phyloP scores from a whole-genome alignment of 2,113 vertebrate genomes.

The Drymodes brunneopygia region DNA sequence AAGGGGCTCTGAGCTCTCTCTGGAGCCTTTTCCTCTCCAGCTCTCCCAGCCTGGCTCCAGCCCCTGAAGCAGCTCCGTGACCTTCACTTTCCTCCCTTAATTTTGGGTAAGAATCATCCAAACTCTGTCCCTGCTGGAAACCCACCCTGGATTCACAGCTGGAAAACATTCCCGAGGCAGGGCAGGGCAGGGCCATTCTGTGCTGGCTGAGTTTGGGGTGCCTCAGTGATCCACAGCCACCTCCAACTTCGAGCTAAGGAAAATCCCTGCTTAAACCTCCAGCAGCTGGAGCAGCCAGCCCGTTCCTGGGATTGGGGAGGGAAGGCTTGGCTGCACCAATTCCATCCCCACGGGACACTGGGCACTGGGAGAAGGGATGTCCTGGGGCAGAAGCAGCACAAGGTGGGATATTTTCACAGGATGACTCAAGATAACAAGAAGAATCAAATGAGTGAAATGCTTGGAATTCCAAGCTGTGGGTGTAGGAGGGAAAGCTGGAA shows the following conservation, averaged over 20 bases:
- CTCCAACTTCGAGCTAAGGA: background rate
- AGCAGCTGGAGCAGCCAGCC: background rate
- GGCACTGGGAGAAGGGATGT: background rate
- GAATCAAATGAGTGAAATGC: background rate
- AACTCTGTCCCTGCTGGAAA: background rate
- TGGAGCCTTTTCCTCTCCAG: background rate
- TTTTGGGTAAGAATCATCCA: background rate
- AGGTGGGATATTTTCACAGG: background rate
- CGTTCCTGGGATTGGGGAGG: background rate
- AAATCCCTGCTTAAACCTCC: background rate
- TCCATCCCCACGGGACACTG: rapidly evolving
- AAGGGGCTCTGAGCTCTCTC: background rate
- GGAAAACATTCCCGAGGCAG: rapidly evolving
- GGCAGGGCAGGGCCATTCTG: background rate
- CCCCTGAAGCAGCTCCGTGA: background rate
- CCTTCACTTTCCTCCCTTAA: rapidly evolving
- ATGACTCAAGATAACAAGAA: background rate
- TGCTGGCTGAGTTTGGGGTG: background rate
- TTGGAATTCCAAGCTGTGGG: background rate
- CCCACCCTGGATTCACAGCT: background rate
- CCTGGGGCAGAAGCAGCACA: background rate
- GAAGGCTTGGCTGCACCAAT: background rate
- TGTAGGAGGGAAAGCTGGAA: background rate
- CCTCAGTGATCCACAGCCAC: background rate
- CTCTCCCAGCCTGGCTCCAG: background rate